Conservation (phyloP, 1,140 invertebrate genomes). For the Lordiphosa mommai region DNA sequence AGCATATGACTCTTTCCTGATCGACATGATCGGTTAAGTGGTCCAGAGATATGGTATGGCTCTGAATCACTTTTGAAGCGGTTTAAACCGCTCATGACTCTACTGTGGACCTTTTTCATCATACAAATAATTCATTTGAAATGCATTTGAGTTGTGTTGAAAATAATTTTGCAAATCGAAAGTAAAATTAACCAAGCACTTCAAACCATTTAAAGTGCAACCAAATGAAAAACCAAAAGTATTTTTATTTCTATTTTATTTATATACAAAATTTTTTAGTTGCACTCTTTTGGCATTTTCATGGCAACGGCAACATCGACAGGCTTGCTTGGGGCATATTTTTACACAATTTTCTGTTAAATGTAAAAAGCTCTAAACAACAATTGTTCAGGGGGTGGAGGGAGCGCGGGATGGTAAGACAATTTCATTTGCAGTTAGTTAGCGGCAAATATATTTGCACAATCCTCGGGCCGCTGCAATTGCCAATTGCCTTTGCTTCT, state of each 20-base stretch:
- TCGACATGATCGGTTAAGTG: too few relatives aligned
- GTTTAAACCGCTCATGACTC: too few relatives aligned
- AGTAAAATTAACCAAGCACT: slow-evolving; percentile 40
- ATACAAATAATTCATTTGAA: neutral
- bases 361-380: slow-evolving; percentile 35
- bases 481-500: slow-evolving; percentile 17
- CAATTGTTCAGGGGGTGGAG: slow-evolving; percentile 29
- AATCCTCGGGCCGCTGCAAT: slow-evolving; percentile 54
- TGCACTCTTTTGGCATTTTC: slow-evolving; percentile 17
- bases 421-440: slow-evolving; percentile 72
- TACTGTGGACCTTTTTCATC: slow-evolving; percentile 1
- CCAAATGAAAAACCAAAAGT: slow-evolving; percentile 51
- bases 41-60: too few relatives aligned
- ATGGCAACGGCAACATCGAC: slow-evolving; percentile 8
- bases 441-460: slow-evolving; percentile 65
- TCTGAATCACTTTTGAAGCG: too few relatives aligned
- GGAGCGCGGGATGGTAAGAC: too few relatives aligned
- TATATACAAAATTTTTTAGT: slow-evolving; percentile 35
- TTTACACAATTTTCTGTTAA: slow-evolving; percentile 28
- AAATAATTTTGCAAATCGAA: slow-evolving; percentile 33
- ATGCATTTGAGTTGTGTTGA: neutral
- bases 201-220: slow-evolving; percentile 53
- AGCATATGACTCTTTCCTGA: too few relatives aligned
- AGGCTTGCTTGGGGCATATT: slow-evolving; percentile 33
- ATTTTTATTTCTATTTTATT: slow-evolving; percentile 42